Evolutionary conservation across 2,888 invertebrate species (phyloP).

Genomic region (Ornithoptera priamus): DNA sequence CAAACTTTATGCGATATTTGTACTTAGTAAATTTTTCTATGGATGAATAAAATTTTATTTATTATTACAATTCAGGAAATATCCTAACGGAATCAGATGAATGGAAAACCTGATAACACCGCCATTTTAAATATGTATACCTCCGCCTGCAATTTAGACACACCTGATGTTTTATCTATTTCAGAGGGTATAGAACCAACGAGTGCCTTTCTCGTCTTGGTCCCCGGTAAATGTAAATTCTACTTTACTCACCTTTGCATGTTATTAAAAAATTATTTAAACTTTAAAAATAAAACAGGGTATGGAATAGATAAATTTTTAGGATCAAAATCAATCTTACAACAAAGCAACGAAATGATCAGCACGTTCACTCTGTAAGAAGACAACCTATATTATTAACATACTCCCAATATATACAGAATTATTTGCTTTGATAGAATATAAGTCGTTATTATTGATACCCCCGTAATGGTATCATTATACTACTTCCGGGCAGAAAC

Average conservation of each 20-base stretch:
- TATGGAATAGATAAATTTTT: neutral
- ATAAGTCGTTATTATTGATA: too few species aligned
- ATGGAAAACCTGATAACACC: constrained; percentile 42
- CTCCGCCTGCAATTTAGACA: constrained; percentile 61
- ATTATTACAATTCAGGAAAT: constrained; percentile 1
- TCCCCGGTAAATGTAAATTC: constrained; percentile 31
- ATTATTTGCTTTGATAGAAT: too few species aligned
- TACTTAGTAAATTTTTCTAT: neutral
- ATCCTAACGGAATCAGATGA: neutral
- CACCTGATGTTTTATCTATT: constrained; percentile 66
- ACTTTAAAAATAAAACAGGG: neutral
- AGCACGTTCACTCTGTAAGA: too few species aligned
- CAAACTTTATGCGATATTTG: neutral
- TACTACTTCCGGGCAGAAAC: too few species aligned
- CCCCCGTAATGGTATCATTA: too few species aligned
- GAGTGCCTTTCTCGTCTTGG: constrained; percentile 36
- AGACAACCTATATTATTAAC: too few species aligned
- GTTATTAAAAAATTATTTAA: neutral
- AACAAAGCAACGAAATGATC: too few species aligned
- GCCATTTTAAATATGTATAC: constrained; percentile 73
- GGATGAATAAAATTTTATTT: neutral
- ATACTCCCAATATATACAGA: too few species aligned
- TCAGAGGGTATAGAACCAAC: constrained; percentile 34
- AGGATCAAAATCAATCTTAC: too few species aligned
- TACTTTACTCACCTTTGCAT: constrained; percentile 13